These are phyloP conservation scores for Narcine bancroftii DNA, from an alignment of 2,113 vertebrate species.

Conservation along the genomic window DNA sequence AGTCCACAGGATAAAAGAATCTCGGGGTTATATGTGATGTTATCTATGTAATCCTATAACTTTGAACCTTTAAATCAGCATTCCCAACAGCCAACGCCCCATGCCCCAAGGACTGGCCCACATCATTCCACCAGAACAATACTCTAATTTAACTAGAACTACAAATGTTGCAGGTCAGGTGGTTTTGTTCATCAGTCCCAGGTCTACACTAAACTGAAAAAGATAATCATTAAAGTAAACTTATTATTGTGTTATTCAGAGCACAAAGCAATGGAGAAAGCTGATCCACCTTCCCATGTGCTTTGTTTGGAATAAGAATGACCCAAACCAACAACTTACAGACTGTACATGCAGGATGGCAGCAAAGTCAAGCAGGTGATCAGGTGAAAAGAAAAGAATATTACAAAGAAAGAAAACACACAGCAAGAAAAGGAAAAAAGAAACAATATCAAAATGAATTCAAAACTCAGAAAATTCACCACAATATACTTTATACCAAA, in stretches of 20 bases:
- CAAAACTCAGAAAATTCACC: background rate
- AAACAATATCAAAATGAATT: conserved; percentile 43
- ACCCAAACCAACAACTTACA: conserved; percentile 69
- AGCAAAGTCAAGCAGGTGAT: conserved; percentile 51
- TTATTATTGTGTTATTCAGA: background rate
- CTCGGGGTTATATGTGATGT: no score
- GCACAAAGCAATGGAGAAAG: conserved; percentile 38
- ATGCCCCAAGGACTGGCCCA: no score
- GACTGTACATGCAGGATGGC: conserved; percentile 71
- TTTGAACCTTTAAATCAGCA: no score
- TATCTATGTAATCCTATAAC: no score
- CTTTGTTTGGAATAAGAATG: background rate
- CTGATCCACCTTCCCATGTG: conserved; percentile 39
- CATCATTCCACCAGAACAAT: background rate
- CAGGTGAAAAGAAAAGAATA: conserved; percentile 48
- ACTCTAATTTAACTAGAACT: background rate
- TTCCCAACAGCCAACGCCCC: no score
- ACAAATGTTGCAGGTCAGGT: background rate
- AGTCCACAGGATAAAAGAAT: no score
- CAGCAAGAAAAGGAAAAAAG: conserved; percentile 46
- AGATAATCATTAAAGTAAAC: conserved; percentile 3
- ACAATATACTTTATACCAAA: background rate
- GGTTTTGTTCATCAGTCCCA: background rate
- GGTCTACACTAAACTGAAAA: background rate
- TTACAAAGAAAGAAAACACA: conserved; percentile 48